Base-by-base conservation (phyloP, 1,140 invertebrate species). In the Habropoda laboriosa region DNA sequence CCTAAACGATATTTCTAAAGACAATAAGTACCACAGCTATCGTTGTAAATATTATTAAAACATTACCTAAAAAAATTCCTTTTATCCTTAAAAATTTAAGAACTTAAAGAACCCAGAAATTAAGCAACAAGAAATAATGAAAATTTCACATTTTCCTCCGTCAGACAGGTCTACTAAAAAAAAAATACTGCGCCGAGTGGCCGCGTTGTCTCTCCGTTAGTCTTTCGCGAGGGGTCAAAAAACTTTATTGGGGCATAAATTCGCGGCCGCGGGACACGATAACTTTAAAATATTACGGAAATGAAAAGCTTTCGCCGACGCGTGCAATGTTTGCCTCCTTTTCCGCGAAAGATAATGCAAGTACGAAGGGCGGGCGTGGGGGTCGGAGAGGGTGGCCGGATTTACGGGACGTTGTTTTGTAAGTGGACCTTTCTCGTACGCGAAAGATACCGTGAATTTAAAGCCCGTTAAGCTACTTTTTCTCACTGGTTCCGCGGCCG, bases 251-350 rank as follows among this genome's bases (percentile, higher is more conserved):
- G 79, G 83, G 88, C 83, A 91, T 92, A 92, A 90, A 92, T 91
- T 91, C 90, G 88, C 32, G 30, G 47, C 88, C 86, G 79, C 27
- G 83, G 89, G 91, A 90, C 89, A 88, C 87, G 91, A 93, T 92
- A 92, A 91, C 90, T 90, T 87, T 90, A 92, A 93, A 92, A 91
- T 92, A 92, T 92, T 90, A 90, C 91, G 90, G 90, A 92, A 92
- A 92, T 92, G 91, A 89, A 91, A 92, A 92, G 91, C 90, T 91
- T 90, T 90, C 89, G 89, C 86, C 88, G 88, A 86, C 85, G 83
- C 88, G 89, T 86, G 84, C 86, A 88, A 82, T 87, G 78, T 84
- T 89, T 89, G 89, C 89, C 90, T 90, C 86, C 90, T 92, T 92
- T 93, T 90, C 89, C 87, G 90, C 87, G 88, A 90, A 91, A 92